phyloP scores from a whole-genome alignment of 92 coral and sea anemone genomes.

The Palythoa grandiflora region DNA sequence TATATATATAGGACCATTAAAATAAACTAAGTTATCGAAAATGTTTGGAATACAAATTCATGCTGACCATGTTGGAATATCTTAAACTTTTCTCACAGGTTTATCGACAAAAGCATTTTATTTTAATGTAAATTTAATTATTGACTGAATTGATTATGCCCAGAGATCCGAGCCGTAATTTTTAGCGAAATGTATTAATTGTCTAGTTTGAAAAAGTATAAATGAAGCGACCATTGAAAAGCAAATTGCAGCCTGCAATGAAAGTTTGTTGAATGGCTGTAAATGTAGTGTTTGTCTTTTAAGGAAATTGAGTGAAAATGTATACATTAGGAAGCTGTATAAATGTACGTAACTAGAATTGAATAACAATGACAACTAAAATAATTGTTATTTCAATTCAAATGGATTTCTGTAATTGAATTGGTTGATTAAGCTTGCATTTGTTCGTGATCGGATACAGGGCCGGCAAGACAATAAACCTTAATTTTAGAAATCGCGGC shows the following conservation, averaged over 20 bases:
- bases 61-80: not conserved
- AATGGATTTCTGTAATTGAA: conserved; percentile 31
- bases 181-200: conserved; percentile 16
- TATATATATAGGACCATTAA: not conserved
- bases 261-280: not conserved
- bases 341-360: conserved; percentile 37
- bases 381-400: conserved; percentile 13
- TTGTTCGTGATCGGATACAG: not conserved
- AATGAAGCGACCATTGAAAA: conserved; percentile 8
- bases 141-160: not conserved
- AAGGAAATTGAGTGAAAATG: conserved; percentile 30
- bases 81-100: not conserved
- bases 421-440: not conserved
- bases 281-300: conserved; percentile 6
- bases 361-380: conserved; percentile 5
- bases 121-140: conserved; percentile 24
- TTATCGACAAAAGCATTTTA: not conserved
- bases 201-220: not conserved
- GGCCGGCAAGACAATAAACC: not conserved
- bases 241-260: not conserved
- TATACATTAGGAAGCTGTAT: conserved; percentile 19
- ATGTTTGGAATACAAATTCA: not conserved
- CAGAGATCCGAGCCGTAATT: not conserved
- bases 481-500: not conserved
- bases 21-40: not conserved